A percentile compares a stretch with the other conserved stretches of the same genome.
Conservation (phyloP, 2,797 vertebrate genomes). For the Diglossa cyanea region DNA sequence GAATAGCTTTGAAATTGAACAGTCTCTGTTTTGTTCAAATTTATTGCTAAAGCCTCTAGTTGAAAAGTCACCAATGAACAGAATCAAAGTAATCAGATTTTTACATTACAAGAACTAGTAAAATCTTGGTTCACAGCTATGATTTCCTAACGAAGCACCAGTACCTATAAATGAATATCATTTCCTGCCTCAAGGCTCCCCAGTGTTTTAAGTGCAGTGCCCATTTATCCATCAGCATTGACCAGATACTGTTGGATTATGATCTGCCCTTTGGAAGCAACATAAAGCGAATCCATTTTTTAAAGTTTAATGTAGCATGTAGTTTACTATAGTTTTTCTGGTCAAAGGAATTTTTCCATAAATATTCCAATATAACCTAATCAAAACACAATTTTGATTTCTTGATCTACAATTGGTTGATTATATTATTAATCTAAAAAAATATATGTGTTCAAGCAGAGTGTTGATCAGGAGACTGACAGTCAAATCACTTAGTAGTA, state of each 20-base stretch:
- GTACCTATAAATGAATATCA: conserved; percentile 47
- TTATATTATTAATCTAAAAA: conserved; percentile 34
- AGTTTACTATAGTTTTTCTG: conserved; percentile 31
- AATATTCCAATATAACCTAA: conserved; percentile 18
- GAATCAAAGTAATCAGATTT: conserved; percentile 65
- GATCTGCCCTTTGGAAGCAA: conserved; percentile 10
- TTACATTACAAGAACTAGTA: conserved; percentile 53
- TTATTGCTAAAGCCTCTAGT: conserved; percentile 54
- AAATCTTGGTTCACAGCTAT: conserved; percentile 61
- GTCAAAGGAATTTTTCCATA: conserved; percentile 30
- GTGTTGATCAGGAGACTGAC: not conserved
- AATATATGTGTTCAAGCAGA: not conserved
- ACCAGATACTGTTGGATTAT: conserved; percentile 23
- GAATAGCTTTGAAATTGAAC: conserved; percentile 64
- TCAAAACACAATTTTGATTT: conserved; percentile 23
- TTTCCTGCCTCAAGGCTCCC: conserved; percentile 45
- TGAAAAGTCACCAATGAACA: conserved; percentile 57
- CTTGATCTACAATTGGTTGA: not conserved
- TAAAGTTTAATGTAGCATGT: not conserved
- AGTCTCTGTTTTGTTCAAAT: conserved; percentile 55
- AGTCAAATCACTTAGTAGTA: not conserved
- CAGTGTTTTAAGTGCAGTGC: conserved; percentile 2
- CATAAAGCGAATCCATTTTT: conserved; percentile 2
- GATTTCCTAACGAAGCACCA: conserved; percentile 54
- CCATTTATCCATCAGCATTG: conserved; percentile 6